Evolutionary conservation across 2,113 vertebrate genomes (phyloP).

Genomic region (Dendropsophus ebraccatus): DNA sequence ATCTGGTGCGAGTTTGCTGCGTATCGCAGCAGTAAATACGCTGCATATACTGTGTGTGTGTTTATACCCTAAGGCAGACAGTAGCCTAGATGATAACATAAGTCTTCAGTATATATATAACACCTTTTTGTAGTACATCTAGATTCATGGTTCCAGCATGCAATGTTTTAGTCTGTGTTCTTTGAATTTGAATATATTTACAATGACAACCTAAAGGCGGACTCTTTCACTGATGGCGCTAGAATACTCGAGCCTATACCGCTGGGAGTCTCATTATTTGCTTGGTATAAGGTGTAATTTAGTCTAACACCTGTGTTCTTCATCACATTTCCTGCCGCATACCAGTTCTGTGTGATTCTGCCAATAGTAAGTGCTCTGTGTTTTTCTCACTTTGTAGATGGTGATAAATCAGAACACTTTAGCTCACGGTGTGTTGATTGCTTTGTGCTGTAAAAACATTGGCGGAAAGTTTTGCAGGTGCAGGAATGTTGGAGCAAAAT

Average conservation of each 20-base stretch:
- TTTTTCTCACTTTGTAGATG: neutral
- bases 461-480: slow-evolving; percentile 71
- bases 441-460: slow-evolving; percentile 64
- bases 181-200: neutral
- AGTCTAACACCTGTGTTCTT: slow-evolving; percentile 40
- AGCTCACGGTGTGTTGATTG: slow-evolving; percentile 40
- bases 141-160: too few species aligned
- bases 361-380: neutral
- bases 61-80: too few species aligned
- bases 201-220: neutral
- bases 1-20: too few species aligned
- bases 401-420: slow-evolving; percentile 36
- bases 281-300: slow-evolving; percentile 30
- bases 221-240: neutral
- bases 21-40: too few species aligned
- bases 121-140: too few species aligned
- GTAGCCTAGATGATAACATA: too few species aligned
- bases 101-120: too few species aligned
- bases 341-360: slow-evolving; percentile 5
- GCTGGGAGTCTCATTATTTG: slow-evolving; percentile 8
- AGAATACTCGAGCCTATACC: neutral
- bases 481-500: slow-evolving; percentile 56
- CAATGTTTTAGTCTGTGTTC: neutral
- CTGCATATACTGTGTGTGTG: too few species aligned
- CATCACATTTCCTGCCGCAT: slow-evolving; percentile 40